These are phyloP conservation scores for Luperina nickerlii DNA, from an alignment of 2,888 invertebrate genomes.

Conservation along the genomic window DNA sequence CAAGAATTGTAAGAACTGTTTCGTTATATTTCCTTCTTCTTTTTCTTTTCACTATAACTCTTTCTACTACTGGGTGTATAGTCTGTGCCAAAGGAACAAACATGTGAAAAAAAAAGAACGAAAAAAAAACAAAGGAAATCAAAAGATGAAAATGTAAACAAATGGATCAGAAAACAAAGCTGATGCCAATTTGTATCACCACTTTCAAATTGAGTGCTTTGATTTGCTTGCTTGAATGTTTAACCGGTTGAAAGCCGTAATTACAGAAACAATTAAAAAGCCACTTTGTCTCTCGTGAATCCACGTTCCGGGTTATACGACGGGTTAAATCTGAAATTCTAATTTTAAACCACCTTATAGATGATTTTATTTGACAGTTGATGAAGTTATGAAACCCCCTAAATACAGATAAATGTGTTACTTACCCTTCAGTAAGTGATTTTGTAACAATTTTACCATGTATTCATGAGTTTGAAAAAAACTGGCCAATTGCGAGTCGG, in stretches of 20 bases:
- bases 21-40: not conserved
- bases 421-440: not conserved
- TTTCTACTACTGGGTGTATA: not conserved
- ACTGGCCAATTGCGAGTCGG: no score
- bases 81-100: not conserved
- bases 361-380: not conserved
- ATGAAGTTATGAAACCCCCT: not conserved
- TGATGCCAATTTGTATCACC: not conserved
- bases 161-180: not conserved
- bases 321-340: not conserved
- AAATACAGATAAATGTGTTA: not conserved
- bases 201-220: not conserved
- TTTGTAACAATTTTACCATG: not conserved
- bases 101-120: no score
- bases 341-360: not conserved
- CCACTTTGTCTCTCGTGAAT: not conserved
- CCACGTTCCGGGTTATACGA: not conserved
- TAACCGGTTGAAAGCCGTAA: not conserved
- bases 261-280: not conserved
- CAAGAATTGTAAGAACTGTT: slow-evolving; percentile 70
- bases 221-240: not conserved
- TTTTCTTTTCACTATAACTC: not conserved
- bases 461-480: not conserved
- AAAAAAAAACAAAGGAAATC: no score
- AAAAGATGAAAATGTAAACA: not conserved